Percentiles rank a stretch among this genome's conserved stretches.
These are phyloP conservation scores for Bufo gargarizans DNA, from an alignment of 2,113 vertebrate species.

Conservation along the genomic window DNA sequence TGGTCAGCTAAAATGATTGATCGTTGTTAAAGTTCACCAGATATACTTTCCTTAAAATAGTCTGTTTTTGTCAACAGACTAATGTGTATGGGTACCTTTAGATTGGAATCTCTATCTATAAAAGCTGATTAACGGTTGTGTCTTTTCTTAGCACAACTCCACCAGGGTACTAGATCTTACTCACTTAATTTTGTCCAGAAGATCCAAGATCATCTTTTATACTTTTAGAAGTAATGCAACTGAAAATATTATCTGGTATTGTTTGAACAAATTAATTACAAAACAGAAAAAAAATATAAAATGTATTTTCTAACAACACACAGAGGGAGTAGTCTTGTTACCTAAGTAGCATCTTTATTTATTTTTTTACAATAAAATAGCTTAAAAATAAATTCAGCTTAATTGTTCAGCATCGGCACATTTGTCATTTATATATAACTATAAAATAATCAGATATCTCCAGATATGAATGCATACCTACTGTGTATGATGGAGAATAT, in stretches of 20 bases:
- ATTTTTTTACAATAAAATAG: background rate
- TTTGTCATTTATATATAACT: background rate
- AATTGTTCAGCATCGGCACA: background rate
- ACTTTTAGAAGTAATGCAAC: background rate
- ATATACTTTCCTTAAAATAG: too few species aligned
- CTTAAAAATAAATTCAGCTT: background rate
- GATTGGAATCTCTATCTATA: too few species aligned
- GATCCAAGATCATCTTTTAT: background rate
- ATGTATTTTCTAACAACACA: background rate
- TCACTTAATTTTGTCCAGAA: background rate
- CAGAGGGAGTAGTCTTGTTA: background rate
- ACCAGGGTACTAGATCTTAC: too few species aligned
- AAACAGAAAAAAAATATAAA: background rate
- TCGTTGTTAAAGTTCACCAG: too few species aligned
- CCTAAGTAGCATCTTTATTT: background rate
- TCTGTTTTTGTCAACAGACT: too few species aligned
- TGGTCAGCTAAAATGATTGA: too few species aligned
- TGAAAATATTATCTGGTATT: background rate
- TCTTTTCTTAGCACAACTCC: too few species aligned
- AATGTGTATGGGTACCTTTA: too few species aligned
- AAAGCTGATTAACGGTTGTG: too few species aligned
- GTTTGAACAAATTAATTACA: background rate
- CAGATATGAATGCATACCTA: slow-evolving; percentile 7
- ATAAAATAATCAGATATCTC: background rate
- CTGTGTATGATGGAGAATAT: background rate